Base-by-base conservation (phyloP, 2,113 vertebrate genomes). In the Brachyhypopomus gauderio region DNA sequence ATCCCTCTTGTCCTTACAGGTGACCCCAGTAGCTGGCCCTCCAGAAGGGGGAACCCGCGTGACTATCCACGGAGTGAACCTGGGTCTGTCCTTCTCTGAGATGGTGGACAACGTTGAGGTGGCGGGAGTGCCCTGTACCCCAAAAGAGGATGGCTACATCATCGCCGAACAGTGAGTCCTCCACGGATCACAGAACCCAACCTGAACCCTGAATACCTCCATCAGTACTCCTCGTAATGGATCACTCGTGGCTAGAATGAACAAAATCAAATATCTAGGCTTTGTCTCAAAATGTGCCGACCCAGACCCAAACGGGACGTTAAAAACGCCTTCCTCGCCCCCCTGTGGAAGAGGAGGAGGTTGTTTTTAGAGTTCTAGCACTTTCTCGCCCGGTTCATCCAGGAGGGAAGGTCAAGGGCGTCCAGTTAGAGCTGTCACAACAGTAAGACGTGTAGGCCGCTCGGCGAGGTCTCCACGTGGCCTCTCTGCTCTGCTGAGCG, bases 21-120 rank as follows among this genome's bases (percentile, higher is more conserved):
- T 99, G 86, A 94, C 96, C 36, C 98, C 98, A 0, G 93, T 97
- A 75, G 97, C 97, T 0, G 98, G 98, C 23, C 98, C 98, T 1
- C 97, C 96, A 0, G 96, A 98, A 85, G 98, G 98, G 85, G 98
- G 98, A 11, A 99, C 97, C 0, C 92, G 94, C 48, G 98, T 99
- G 85, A 99, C 97, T 72, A 98, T 99, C 91, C 96, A 94, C 0
- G 97, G 98, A 0, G 94, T 96, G 2, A 99, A 99, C 90, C 93
- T 99, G 45, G 98, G 97, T 17, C 91, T 99, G 91, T 94, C 96
- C 83, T 98, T 99, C 90, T 94, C 95, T 0, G 98, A 99, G 91
- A 96, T 99, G 78, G 94, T 96, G 23, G 94, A 93, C 5, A 96
- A 97, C 0, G 96, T 99, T 77, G 93, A 96, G 90, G 96, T 99